These are phyloP conservation scores for Acridotheres tristis DNA, from an alignment of 2,797 vertebrate genomes.

Conservation along the genomic window DNA sequence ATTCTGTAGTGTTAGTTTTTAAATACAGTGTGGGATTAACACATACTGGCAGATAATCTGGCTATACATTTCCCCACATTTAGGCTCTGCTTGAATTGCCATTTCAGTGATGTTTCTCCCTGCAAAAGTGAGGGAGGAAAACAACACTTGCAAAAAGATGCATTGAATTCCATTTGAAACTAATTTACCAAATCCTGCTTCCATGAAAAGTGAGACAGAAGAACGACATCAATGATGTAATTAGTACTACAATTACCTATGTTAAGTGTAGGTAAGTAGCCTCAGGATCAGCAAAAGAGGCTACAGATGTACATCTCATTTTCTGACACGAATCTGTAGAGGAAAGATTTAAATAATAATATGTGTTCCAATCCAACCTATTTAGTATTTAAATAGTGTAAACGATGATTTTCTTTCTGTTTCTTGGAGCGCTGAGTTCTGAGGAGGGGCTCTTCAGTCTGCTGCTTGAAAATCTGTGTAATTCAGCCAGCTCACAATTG, in stretches of 20 bases:
- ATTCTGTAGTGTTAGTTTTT: background rate
- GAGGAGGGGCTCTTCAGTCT: background rate
- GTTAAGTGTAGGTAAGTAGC: background rate
- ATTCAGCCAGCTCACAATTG: background rate
- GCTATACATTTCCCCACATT: background rate
- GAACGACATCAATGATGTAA: background rate
- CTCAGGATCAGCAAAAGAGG: background rate
- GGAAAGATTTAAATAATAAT: background rate
- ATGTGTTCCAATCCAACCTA: background rate
- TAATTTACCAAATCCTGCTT: background rate
- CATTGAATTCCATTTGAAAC: background rate
- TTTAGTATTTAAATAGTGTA: background rate
- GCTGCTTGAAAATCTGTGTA: background rate
- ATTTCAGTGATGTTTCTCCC: background rate
- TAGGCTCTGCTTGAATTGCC: background rate
- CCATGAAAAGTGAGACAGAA: background rate
- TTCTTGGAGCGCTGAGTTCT: background rate
- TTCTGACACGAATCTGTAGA: background rate
- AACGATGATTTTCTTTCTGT: background rate
- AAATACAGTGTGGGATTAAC: background rate
- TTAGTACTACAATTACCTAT: background rate
- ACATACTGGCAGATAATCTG: background rate
- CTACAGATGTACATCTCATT: background rate
- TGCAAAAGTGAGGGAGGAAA: background rate
- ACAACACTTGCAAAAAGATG: background rate